Evolutionary conservation across 2,113 vertebrate genomes (phyloP).

Genomic region (Ariopsis seemanni): DNA sequence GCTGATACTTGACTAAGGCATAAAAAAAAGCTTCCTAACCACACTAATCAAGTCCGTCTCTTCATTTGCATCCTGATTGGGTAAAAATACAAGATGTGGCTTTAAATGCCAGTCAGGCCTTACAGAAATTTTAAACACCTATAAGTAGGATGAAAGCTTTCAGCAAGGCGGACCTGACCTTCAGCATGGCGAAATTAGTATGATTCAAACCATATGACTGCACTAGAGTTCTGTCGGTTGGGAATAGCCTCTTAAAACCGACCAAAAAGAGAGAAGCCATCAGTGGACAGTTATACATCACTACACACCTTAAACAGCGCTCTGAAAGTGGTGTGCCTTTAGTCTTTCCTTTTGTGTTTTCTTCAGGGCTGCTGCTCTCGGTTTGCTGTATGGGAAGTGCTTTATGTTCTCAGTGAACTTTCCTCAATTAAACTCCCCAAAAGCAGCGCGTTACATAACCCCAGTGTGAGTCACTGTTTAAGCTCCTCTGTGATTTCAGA

Average conservation of each 20-base stretch:
- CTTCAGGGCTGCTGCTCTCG: background rate
- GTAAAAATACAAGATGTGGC: background rate
- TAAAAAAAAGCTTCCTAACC: conserved; percentile 54
- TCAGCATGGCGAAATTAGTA: background rate
- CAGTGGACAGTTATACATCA: background rate
- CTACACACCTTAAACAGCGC: background rate
- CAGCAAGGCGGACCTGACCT: background rate
- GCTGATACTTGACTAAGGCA: conserved; percentile 77
- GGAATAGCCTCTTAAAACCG: background rate
- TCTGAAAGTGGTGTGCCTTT: background rate
- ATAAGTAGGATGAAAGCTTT: background rate
- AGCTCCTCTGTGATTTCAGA: conserved; percentile 38
- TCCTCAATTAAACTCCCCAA: background rate
- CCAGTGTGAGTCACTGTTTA: conserved; percentile 50
- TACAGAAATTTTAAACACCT: background rate
- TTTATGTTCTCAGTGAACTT: background rate
- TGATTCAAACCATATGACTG: conserved; percentile 5
- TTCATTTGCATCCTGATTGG: conserved; percentile 56
- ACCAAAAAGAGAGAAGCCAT: no score
- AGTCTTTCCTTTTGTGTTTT: background rate
- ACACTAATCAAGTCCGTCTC: conserved; percentile 57
- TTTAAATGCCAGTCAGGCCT: background rate
- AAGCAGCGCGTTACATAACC: conserved; percentile 47
- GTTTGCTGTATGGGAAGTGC: background rate
- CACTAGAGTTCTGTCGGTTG: background rate